Evolutionary conservation across 2,113 vertebrate genomes (phyloP).

Genomic region (Phodopus roborovskii): DNA sequence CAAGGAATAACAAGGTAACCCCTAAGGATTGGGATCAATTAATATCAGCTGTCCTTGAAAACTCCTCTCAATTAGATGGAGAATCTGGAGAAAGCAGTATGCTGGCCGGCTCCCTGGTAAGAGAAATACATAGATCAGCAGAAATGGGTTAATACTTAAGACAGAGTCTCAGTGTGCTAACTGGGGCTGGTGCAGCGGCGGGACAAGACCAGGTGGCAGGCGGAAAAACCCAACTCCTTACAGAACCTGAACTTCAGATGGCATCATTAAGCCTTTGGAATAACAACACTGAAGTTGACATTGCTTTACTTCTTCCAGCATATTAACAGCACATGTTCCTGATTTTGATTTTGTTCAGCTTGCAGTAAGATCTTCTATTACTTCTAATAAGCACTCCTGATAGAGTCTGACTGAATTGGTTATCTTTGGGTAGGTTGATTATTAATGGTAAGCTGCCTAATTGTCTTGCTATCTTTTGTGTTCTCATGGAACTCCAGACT

Average conservation of each 20-base stretch:
- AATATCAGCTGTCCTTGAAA: no score
- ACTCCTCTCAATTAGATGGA: no score
- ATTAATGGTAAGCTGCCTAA: not conserved
- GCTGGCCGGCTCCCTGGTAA: no score
- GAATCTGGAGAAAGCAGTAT: no score
- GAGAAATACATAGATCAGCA: no score
- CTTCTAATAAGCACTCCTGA: not conserved
- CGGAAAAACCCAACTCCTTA: no score
- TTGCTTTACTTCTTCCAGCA: not conserved
- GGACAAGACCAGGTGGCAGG: no score
- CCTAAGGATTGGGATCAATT: no score
- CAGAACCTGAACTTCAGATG: not conserved
- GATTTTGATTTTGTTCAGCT: not conserved
- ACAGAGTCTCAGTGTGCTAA: no score
- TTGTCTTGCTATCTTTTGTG: not conserved
- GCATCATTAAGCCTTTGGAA: not conserved
- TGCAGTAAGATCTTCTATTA: not conserved
- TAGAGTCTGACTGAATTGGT: not conserved
- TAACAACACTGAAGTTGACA: not conserved
- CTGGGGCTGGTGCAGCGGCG: no score
- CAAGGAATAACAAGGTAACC: no score
- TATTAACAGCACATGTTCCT: not conserved
- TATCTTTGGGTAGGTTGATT: not conserved
- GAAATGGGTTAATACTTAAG: no score
- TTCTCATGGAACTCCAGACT: not conserved